These are phyloP conservation scores for Teinopalpus imperialis DNA, from an alignment of 2,888 invertebrate genomes.

Conservation along the genomic window DNA sequence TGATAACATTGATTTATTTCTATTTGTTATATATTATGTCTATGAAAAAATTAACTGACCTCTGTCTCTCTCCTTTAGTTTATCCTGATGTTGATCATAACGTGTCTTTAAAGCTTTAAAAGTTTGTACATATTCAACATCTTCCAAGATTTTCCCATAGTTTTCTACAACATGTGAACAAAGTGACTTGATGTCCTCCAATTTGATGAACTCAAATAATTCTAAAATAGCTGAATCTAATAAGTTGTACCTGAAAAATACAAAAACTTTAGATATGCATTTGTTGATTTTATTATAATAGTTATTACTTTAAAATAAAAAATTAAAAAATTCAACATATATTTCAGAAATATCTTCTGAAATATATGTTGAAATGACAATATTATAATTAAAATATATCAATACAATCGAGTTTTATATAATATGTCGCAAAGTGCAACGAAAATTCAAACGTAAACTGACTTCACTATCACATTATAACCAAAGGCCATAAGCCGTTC, in stretches of 20 bases:
- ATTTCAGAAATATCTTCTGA: no score
- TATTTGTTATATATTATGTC: no score
- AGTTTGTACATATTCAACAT: conserved; percentile 98
- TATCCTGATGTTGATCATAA: conserved; percentile 96
- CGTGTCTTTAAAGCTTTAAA: conserved; percentile 95
- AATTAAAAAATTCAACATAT: no score
- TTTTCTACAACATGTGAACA: conserved; percentile 97
- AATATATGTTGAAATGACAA: no score
- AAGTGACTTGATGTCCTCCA: conserved; percentile 94
- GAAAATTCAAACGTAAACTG: no score
- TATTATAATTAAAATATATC: no score
- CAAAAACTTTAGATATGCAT: not conserved
- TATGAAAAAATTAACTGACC: conserved; percentile 57
- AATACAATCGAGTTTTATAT: no score
- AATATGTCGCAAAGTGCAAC: no score
- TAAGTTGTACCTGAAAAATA: conserved; percentile 90
- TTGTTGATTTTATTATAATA: not conserved
- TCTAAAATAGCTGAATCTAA: conserved; percentile 99
- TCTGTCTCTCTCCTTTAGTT: conserved; percentile 92
- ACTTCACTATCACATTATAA: no score
- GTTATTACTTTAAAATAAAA: no score
- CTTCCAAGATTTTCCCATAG: conserved; percentile 96
- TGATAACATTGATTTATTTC: no score
- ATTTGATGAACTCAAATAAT: conserved; percentile 99
- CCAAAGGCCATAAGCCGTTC: no score